phyloP scores from a whole-genome alignment of 2,113 vertebrate genomes.

The Climacteris rufus region DNA sequence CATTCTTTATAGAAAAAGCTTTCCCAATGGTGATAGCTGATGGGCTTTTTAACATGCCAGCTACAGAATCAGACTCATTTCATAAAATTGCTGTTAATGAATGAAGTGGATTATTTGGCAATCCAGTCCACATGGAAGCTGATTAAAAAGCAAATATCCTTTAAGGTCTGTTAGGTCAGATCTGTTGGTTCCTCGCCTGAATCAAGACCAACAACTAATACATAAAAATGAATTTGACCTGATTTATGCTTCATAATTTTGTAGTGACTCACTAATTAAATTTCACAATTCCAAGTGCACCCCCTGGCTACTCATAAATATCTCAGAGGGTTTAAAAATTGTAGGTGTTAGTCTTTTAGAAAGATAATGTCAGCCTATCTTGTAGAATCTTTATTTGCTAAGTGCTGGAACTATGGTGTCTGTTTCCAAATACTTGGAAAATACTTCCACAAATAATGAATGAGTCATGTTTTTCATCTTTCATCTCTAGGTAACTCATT shows the following conservation, averaged over 20 bases:
- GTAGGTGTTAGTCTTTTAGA: slow-evolving; percentile 40
- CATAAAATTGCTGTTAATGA: not conserved
- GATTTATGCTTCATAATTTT: slow-evolving; percentile 20
- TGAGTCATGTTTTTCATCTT: slow-evolving; percentile 31
- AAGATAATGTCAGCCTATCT: slow-evolving; percentile 21
- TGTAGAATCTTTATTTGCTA: slow-evolving; percentile 40
- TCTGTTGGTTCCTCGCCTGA: not conserved
- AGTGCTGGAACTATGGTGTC: not conserved
- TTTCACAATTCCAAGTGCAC: slow-evolving; percentile 52
- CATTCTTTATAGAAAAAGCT: not conserved
- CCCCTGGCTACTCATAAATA: slow-evolving; percentile 53
- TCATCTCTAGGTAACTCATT: slow-evolving; percentile 13
- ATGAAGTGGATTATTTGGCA: not conserved
- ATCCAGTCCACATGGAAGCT: not conserved
- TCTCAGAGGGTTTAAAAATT: slow-evolving; percentile 27
- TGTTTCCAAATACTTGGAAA: slow-evolving; percentile 53
- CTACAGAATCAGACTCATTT: not conserved
- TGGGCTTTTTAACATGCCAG: not conserved
- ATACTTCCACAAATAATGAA: slow-evolving; percentile 38
- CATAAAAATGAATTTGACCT: slow-evolving; percentile 39
- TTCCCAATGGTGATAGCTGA: not conserved
- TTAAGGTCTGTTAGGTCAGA: not conserved
- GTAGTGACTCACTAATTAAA: slow-evolving; percentile 59
- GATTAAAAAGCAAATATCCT: not conserved
- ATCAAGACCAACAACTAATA: slow-evolving; percentile 21